Conservation (phyloP, 1,140 invertebrate species). For the Drosophila pachea region DNA sequence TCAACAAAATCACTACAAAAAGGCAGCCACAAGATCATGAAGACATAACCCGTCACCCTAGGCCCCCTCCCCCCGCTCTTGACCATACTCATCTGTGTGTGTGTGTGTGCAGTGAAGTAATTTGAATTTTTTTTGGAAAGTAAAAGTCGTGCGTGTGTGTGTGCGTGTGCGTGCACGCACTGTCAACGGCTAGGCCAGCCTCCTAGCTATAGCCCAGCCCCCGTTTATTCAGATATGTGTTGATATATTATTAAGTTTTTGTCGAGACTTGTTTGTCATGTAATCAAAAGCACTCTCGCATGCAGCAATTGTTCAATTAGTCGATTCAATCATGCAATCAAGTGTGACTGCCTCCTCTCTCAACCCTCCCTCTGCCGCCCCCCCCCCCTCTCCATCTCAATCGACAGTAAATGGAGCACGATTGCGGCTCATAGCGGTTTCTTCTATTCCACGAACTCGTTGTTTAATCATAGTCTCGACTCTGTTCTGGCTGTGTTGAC, state of each 20-base stretch:
- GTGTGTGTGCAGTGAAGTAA: constrained; percentile 56
- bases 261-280: constrained; percentile 60
- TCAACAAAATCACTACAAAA: constrained; percentile 64
- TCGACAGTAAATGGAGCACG: constrained; percentile 11
- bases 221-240: constrained; percentile 28
- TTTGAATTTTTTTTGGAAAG: constrained; percentile 62
- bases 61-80: constrained; percentile 10
- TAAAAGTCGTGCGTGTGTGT: constrained; percentile 56
- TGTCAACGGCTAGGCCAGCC: constrained; percentile 58
- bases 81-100: constrained; percentile 51
- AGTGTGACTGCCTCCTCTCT: constrained; percentile 19
- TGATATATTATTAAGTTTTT: constrained; percentile 45
- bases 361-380: no score
- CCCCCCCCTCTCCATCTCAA: not conserved
- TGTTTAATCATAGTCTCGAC: constrained; percentile 7
- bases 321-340: constrained; percentile 67
- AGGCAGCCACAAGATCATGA: constrained; percentile 50
- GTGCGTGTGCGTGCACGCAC: constrained; percentile 16
- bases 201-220: constrained; percentile 34
- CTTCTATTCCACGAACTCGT: constrained; percentile 13
- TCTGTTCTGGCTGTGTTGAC: constrained; percentile 17
- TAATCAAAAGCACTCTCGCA: constrained; percentile 69
- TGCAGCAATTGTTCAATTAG: constrained; percentile 72
- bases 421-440: constrained; percentile 10
- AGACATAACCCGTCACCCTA: constrained; percentile 30